Conservation (phyloP, 1,140 invertebrate species). For the Neodiprion pinetum region DNA sequence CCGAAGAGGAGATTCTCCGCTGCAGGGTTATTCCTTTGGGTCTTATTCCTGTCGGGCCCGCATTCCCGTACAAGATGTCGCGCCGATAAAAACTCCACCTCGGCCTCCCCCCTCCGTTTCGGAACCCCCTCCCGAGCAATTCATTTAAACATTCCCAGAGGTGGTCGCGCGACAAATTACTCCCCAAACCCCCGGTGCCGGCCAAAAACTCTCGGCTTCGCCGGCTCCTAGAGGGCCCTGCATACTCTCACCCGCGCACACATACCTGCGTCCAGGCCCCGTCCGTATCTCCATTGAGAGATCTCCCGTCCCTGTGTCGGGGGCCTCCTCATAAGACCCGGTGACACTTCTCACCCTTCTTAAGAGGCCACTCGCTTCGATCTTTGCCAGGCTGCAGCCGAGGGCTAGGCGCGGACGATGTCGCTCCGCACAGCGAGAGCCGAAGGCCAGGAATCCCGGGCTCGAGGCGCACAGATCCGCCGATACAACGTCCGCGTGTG, state of each 20-base stretch:
- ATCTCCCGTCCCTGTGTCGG: conserved; percentile 37
- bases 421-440: conserved; percentile 13
- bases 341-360: conserved; percentile 52
- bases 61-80: conserved; percentile 64
- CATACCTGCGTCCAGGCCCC: background rate
- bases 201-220: conserved; percentile 39
- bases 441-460: background rate
- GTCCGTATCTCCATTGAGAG: conserved; percentile 55
- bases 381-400: conserved; percentile 13
- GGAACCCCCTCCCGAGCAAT: conserved; percentile 48
- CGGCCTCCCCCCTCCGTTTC: conserved; percentile 23
- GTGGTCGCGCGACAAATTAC: conserved; percentile 65
- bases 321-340: conserved; percentile 36
- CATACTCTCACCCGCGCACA: conserved; percentile 10
- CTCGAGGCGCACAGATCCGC: background rate
- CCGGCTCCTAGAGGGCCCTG: conserved; percentile 31
- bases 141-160: conserved; percentile 64
- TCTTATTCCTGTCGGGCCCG: conserved; percentile 55
- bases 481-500: background rate
- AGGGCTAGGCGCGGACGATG: background rate
- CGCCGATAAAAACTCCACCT: conserved; percentile 57
- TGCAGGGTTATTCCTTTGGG: conserved; percentile 34
- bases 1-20: background rate
- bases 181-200: conserved; percentile 50
- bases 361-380: conserved; percentile 39